phyloP scores from a whole-genome alignment of 2,888 invertebrate genomes.

The Seladonia tumulorum region DNA sequence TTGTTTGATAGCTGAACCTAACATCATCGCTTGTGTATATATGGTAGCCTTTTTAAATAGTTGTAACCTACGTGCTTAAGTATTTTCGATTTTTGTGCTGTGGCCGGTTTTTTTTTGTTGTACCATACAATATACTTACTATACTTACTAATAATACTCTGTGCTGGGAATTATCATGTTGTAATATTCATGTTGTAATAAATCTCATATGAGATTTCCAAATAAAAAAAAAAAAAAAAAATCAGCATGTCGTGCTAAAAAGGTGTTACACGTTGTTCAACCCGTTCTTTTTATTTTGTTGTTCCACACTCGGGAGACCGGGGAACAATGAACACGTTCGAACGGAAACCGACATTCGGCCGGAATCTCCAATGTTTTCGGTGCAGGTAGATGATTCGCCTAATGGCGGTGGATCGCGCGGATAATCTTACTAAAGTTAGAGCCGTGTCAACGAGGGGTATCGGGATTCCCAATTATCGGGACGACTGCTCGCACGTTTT shows the following conservation, averaged over 20 bases:
- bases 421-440: slow-evolving; percentile 43
- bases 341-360: slow-evolving; percentile 11
- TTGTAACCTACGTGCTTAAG: no score
- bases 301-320: background rate
- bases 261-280: background rate
- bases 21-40: no score
- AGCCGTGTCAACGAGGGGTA: background rate
- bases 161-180: no score
- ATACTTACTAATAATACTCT: no score
- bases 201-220: no score
- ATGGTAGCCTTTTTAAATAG: no score
- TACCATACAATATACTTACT: no score
- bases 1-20: no score
- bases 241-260: slow-evolving; percentile 11
- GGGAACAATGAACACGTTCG: slow-evolving; percentile 1
- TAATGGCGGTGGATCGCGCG: slow-evolving; percentile 29
- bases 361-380: background rate
- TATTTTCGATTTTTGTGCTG: no score
- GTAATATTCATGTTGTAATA: no score
- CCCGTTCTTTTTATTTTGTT: background rate
- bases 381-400: slow-evolving; percentile 35
- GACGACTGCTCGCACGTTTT: background rate
- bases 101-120: no score
- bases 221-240: no score
- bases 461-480: slow-evolving; percentile 54